phyloP scores from a whole-genome alignment of 2,113 vertebrate species.

The Coptodon bakossiorum region DNA sequence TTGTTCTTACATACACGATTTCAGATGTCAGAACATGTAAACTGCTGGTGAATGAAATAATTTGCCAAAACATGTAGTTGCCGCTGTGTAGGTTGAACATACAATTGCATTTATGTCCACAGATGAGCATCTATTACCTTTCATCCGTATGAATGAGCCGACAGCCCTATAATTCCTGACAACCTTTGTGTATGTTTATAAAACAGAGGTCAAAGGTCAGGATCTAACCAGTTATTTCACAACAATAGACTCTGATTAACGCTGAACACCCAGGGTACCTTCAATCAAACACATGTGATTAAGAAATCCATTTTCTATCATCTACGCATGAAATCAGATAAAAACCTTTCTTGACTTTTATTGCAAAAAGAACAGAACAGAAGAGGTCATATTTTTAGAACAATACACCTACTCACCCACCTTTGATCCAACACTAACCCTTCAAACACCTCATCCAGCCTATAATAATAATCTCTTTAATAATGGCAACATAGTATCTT shows the following conservation, averaged over 20 bases:
- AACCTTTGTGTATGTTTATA: slow-evolving; percentile 37
- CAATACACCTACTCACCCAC: slow-evolving; percentile 1
- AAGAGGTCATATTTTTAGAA: slow-evolving; percentile 1
- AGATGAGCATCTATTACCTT: slow-evolving; percentile 25
- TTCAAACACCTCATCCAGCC: background rate
- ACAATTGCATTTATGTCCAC: slow-evolving; percentile 16
- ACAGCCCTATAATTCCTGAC: slow-evolving; percentile 52
- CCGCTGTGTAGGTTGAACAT: background rate
- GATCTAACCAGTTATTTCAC: slow-evolving; percentile 62
- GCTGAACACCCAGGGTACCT: slow-evolving; percentile 23
- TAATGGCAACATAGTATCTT: background rate
- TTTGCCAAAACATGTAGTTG: background rate
- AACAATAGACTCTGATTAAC: slow-evolving; percentile 70
- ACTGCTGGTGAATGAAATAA: background rate
- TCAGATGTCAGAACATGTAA: background rate
- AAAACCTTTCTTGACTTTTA: slow-evolving; percentile 23
- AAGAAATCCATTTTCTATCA: slow-evolving; percentile 63
- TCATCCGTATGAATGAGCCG: background rate
- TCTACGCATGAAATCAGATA: slow-evolving; percentile 23
- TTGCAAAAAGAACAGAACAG: slow-evolving; percentile 4
- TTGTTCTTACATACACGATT: background rate
- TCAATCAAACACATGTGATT: slow-evolving; percentile 51
- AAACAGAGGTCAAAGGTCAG: slow-evolving; percentile 57
- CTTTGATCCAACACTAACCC: background rate
- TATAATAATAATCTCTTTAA: background rate